A percentile compares a stretch with the other conserved stretches of the same genome.
Conservation (phyloP, 2,113 vertebrate species). For the Cichladusa arquata region DNA sequence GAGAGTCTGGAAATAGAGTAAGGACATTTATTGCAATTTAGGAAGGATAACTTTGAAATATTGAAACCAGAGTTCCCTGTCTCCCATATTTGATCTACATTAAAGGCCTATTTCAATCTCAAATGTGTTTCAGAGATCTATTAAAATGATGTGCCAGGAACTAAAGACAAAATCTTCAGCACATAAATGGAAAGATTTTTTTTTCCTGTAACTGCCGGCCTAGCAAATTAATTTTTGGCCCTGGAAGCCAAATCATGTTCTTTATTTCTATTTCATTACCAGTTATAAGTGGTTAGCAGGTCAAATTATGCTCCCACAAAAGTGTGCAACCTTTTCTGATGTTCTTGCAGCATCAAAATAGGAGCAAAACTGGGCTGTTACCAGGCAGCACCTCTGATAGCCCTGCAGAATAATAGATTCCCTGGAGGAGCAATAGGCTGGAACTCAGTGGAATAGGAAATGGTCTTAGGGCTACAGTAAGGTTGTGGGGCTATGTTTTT, state of each 20-base stretch:
- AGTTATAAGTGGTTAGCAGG: neutral
- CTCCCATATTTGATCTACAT: neutral
- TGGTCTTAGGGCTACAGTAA: neutral
- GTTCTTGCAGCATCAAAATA: neutral
- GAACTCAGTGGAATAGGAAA: neutral
- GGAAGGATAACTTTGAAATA: neutral
- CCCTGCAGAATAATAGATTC: neutral
- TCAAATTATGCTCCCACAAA: neutral
- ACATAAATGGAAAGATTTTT: neutral
- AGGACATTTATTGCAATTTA: neutral
- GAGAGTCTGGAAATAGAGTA: neutral
- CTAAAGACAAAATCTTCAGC: neutral
- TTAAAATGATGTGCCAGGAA: constrained; percentile 10
- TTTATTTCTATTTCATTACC: constrained; percentile 34
- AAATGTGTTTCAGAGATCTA: neutral
- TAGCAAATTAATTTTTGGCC: neutral
- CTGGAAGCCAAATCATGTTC: neutral
- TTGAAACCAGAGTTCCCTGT: neutral
- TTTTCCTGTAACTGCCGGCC: neutral
- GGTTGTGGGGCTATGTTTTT: neutral
- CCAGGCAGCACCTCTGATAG: neutral
- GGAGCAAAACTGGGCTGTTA: neutral
- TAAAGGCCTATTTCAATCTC: neutral
- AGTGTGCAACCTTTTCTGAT: neutral
- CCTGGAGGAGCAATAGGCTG: neutral